Evolutionary conservation across 2,113 vertebrate species (phyloP), one percentile per base, ranked within the genome.

Genomic region (Paramormyrops kingsleyae): DNA sequence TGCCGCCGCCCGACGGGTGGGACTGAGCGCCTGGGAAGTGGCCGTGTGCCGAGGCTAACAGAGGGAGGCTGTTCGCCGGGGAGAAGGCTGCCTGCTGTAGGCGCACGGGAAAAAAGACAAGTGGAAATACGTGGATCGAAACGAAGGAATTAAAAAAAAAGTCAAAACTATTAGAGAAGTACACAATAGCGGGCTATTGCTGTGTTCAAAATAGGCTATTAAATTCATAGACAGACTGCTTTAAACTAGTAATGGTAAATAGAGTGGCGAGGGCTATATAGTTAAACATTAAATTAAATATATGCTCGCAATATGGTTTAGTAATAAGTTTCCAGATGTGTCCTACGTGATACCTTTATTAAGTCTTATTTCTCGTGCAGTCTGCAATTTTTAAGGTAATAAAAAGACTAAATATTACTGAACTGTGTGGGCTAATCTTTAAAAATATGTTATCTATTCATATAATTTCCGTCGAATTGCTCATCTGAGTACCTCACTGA

Each of bases 1-100:
- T 97, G 90, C 97, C 97, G 83, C 96, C 95, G 92, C 86, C 92
- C 88, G 88, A 84, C 91, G 91, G 93, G 0, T 93, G 93, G 1
- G 92, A 46, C 90, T 91, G 93, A 0, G 92, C 70, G 77, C 91
- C 92, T 88, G 92, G 87, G 93, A 93, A 91, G 52, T 90, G 88
- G 56, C 91, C 87, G 90, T 94, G 94, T n/a, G 92, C 91, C 56
- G 94, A 90, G 89, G 91, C 90, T 89, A 92, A 93, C 83, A 93
- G 92, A 21, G 94, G 93, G 44, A 92, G 91, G 91, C 91, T 92
- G 87, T 89, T 92, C 74, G 93, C 89, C 88, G 93, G 91, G 87
- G 95, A 95, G 91, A 95, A 95, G 66, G 94, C 94, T 85, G 92
- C 94, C 94, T 95, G 95, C 95, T 92, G 92, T 66, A 85, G 24